Evolutionary conservation across 2,113 vertebrate genomes (phyloP).

Genomic region (Tricholaema leucomelas): DNA sequence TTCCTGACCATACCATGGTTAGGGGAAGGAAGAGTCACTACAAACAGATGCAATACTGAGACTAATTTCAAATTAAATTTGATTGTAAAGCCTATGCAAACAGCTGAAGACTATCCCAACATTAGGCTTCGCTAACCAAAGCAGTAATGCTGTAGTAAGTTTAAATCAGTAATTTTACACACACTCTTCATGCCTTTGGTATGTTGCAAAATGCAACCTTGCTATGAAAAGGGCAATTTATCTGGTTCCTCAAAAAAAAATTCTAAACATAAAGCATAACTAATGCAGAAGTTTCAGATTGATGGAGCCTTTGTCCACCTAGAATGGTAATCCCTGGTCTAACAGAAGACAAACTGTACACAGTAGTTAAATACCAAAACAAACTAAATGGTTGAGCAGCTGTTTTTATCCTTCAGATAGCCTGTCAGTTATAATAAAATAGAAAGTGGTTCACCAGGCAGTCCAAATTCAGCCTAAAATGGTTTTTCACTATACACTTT

Average conservation of each 20-base stretch:
- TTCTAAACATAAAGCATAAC: not conserved
- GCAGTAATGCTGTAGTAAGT: not conserved
- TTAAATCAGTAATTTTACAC: not conserved
- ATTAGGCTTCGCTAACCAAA: not conserved
- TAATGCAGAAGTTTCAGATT: not conserved
- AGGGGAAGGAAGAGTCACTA: not conserved
- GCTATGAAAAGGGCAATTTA: not conserved
- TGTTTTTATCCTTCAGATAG: slow-evolving; percentile 6
- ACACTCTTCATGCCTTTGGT: not conserved
- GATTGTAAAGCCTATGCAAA: not conserved
- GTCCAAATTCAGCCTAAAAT: not conserved
- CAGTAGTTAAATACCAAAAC: not conserved
- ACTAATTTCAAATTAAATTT: not conserved
- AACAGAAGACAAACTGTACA: not conserved
- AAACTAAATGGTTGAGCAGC: not conserved
- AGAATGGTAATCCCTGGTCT: not conserved
- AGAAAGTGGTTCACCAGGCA: not conserved
- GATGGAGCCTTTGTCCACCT: not conserved
- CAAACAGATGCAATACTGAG: not conserved
- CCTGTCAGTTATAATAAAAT: not conserved
- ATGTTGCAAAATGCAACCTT: not conserved
- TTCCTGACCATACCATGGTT: not conserved
- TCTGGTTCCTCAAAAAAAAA: too few species aligned
- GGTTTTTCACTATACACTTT: not conserved
- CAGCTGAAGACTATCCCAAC: not conserved